Percentiles rank a stretch among this genome's conserved stretches.
These are phyloP conservation scores for Champsocephalus gunnari DNA, from an alignment of 2,797 vertebrate genomes.

Conservation along the genomic window DNA sequence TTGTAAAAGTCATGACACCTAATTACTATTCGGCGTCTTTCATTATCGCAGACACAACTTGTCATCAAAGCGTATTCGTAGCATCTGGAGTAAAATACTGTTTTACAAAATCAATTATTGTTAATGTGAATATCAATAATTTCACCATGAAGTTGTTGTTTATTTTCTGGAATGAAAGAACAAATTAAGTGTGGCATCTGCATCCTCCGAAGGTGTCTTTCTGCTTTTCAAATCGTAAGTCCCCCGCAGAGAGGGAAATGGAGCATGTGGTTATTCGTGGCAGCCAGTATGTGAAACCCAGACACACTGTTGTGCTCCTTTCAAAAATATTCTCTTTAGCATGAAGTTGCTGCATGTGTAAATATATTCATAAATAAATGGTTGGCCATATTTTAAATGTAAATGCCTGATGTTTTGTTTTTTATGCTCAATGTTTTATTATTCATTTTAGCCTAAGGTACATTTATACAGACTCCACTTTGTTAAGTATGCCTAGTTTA, in stretches of 20 bases:
- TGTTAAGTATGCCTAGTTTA: neutral
- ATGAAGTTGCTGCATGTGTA: neutral
- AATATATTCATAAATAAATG: neutral
- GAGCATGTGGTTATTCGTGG: conserved; percentile 61
- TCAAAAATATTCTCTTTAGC: conserved; percentile 18
- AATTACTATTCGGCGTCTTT: neutral
- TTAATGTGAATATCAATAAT: conserved; percentile 41
- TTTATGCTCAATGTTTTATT: neutral
- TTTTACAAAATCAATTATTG: conserved; percentile 23
- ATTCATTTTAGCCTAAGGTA: neutral
- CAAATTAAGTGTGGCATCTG: conserved; percentile 42
- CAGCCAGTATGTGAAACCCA: conserved; percentile 35
- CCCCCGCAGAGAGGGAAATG: conserved; percentile 65
- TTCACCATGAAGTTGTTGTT: conserved; percentile 33
- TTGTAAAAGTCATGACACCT: neutral
- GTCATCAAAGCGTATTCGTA: neutral
- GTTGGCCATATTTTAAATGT: neutral
- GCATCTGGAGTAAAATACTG: conserved; percentile 1
- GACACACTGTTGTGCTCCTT: conserved; percentile 23
- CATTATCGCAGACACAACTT: conserved; percentile 9
- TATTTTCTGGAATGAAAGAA: conserved; percentile 55
- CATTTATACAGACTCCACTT: neutral
- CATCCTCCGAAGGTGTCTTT: conserved; percentile 32
- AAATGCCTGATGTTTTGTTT: neutral
- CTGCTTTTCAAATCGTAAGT: conserved; percentile 45